Percentiles rank a stretch among this genome's conserved stretches.
These are phyloP conservation scores for Perccottus glenii DNA, from an alignment of 2,113 vertebrate species.

Conservation along the genomic window DNA sequence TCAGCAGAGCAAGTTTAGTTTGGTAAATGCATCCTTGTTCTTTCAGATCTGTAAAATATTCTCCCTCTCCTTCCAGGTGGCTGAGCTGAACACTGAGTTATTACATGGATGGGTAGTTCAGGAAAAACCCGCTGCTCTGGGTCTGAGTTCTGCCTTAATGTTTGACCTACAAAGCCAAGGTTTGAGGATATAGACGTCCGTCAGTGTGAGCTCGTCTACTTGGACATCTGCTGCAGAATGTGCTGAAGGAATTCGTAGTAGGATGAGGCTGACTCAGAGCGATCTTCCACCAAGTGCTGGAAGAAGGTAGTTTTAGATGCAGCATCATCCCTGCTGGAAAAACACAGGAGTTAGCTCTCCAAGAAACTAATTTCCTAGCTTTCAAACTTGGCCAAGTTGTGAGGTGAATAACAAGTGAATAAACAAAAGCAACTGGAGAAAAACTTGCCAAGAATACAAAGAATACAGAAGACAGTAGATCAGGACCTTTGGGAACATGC, in stretches of 20 bases:
- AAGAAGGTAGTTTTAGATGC: slow-evolving; percentile 87
- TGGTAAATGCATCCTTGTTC: too few species aligned
- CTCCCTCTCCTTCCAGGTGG: too few species aligned
- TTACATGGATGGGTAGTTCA: too few species aligned
- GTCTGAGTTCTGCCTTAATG: too few species aligned
- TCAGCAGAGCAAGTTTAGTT: too few species aligned
- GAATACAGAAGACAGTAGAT: neutral
- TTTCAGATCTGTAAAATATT: too few species aligned
- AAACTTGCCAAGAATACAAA: neutral
- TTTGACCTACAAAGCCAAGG: too few species aligned
- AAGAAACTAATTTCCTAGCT: neutral
- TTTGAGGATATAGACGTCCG: neutral
- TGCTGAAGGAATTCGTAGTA: slow-evolving; percentile 95
- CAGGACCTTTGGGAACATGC: neutral
- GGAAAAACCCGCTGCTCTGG: too few species aligned
- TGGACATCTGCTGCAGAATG: slow-evolving; percentile 91
- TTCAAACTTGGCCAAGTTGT: neutral
- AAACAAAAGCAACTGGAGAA: neutral
- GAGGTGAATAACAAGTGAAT: neutral
- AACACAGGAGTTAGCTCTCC: neutral
- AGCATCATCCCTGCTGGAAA: slow-evolving; percentile 86
- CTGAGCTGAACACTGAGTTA: too few species aligned
- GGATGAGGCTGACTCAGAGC: slow-evolving; percentile 89
- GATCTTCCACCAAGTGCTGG: slow-evolving; percentile 93
- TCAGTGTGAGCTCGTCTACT: slow-evolving; percentile 66